phyloP scores from a whole-genome alignment of 2,888 invertebrate species.

The Frankliniella fusca region DNA sequence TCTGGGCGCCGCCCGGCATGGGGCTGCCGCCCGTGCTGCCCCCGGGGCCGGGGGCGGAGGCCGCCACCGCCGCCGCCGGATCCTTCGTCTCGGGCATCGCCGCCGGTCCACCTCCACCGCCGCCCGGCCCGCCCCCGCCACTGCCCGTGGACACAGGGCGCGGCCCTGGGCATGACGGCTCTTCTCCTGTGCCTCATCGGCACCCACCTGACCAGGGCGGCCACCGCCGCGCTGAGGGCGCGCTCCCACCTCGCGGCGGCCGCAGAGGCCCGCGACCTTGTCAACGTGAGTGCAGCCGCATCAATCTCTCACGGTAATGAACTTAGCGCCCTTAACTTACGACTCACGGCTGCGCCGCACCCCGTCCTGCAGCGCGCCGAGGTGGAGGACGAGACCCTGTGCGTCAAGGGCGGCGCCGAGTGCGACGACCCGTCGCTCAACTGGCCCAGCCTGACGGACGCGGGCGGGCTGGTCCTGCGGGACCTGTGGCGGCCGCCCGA shows the following conservation, averaged over 20 bases:
- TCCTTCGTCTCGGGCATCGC: no score
- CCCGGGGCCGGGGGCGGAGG: not conserved
- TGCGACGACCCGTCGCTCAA: slow-evolving; percentile 2
- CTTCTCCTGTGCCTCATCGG: slow-evolving; percentile 12
- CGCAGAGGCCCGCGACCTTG: slow-evolving; percentile 1
- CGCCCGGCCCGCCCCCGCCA: no score
- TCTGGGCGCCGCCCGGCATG: not conserved
- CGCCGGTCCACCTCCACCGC: no score
- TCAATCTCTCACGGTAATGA: no score
- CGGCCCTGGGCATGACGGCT: slow-evolving; percentile 2
- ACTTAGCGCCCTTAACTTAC: not conserved
- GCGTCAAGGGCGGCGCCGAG: slow-evolving; percentile 1
- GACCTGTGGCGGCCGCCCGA: slow-evolving; percentile 12
- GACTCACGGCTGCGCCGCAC: not conserved
- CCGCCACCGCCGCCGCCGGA: not conserved
- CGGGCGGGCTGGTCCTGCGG: not conserved
- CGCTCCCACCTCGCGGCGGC: not conserved
- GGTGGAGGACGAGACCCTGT: slow-evolving; percentile 10
- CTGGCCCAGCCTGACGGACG: slow-evolving; percentile 21
- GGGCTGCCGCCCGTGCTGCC: not conserved
- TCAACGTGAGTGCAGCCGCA: not conserved
- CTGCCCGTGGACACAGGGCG: not conserved
- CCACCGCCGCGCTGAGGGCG: not conserved
- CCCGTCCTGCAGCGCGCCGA: not conserved
- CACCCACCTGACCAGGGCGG: slow-evolving; percentile 11